Evolutionary conservation across 2,113 vertebrate genomes (phyloP), one percentile per base, ranked within the genome.

Genomic region (Urocolius indicus): DNA sequence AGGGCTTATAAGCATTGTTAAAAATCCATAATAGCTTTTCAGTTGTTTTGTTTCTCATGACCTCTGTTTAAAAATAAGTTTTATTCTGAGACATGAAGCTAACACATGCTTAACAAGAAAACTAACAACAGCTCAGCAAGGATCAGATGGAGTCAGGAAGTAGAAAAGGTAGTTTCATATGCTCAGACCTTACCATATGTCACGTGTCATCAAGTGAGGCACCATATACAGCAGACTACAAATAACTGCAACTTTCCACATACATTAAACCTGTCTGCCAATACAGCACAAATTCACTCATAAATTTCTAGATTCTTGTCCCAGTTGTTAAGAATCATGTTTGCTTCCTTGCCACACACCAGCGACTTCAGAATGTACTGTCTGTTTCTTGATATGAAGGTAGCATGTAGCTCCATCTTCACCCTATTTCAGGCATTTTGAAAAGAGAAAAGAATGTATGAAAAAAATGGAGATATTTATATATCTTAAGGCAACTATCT

Each of bases 1-100:
- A 82, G 20, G 13, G 18, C 29, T 90, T 88, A 87, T 51, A 95
- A 90, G 41, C 34, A 83, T 82, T 1, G 1, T 83, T 85, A 79
- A 94, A 95, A 93, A 66, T 51, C 84, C 29, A 22, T 77, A 77
- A 93, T 34, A 93, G 34, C 14, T 79, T 92, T 86, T 83, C 76
- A 4, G 34, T 38, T 79, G 8, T 51, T 93, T 93, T 90, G 29
- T 91, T 90, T 90, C 71, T 83, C 32, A 62, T 87, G 46, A 93
- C 54, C 78, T 87, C 22, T 66, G 49, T 78, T 94, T 87, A 62
- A 73, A 91, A 52, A 48, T 16, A 68, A 72, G 5, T 54, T 80
- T 67, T 81, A 59, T 78, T 76, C 67, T 82, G 32, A 66, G 51
- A 90, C 46, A 69, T 62, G 22, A 91, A 66, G 15, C 7, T 74